Evolutionary conservation across 2,797 vertebrate genomes (phyloP).

Genomic region (Sylvilagus floridanus): DNA sequence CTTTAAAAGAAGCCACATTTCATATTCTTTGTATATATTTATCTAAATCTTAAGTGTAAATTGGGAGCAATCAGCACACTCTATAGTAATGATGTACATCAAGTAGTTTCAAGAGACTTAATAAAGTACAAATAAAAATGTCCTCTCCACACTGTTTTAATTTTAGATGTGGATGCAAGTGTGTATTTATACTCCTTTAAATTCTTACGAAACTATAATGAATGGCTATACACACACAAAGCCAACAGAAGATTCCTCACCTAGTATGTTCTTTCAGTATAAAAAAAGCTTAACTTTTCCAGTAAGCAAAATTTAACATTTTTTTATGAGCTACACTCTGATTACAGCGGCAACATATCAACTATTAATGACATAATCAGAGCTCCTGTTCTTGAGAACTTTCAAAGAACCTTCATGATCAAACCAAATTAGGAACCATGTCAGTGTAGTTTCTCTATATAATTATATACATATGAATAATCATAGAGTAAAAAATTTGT

Average conservation of each 20-base stretch:
- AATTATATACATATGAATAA: background rate
- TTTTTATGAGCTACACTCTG: background rate
- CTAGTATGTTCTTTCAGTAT: constrained; percentile 25
- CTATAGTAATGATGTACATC: constrained; percentile 4
- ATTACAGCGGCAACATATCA: background rate
- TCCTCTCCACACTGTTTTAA: background rate
- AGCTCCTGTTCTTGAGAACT: background rate
- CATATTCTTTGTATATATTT: constrained; percentile 45
- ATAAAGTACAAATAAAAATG: constrained; percentile 38
- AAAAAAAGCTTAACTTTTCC: background rate
- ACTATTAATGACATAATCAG: constrained; percentile 20
- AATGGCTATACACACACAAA: background rate
- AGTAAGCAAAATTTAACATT: constrained; percentile 50
- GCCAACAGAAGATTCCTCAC: background rate
- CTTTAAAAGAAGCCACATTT: constrained; percentile 87
- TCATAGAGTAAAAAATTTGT: too few species aligned
- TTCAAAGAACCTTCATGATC: constrained; percentile 23
- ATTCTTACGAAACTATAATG: background rate
- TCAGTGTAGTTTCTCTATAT: background rate
- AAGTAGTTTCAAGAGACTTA: constrained; percentile 1
- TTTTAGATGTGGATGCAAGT: background rate
- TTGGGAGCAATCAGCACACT: background rate
- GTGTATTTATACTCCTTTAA: background rate
- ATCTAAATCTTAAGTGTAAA: constrained; percentile 47
- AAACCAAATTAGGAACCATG: background rate